These are phyloP conservation scores for Caenorhabditis parvicauda DNA, from an alignment of 2,888 invertebrate species.

Conservation along the genomic window DNA sequence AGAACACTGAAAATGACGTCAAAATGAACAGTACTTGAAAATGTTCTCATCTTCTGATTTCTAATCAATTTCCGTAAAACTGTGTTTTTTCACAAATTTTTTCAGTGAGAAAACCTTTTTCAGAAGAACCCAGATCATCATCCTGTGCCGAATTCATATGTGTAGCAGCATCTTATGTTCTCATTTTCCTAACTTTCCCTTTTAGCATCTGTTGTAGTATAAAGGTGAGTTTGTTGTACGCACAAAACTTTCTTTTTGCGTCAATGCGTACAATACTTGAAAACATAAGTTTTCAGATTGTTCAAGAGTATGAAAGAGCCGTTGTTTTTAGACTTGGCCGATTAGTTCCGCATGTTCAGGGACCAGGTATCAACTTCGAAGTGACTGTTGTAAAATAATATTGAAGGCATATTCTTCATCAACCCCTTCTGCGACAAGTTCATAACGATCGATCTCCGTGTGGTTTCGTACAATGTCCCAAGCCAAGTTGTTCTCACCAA, in stretches of 20 bases:
- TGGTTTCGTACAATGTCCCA: conserved; percentile 91
- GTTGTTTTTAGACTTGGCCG: conserved; percentile 84
- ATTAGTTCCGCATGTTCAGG: conserved; percentile 74
- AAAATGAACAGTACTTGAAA: too few relatives aligned
- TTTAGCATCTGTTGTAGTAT: conserved; percentile 49
- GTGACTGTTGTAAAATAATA: background rate
- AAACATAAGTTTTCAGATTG: conserved; percentile 29
- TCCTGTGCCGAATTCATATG: conserved; percentile 20
- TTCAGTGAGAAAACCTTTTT: background rate
- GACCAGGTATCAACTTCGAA: conserved; percentile 64
- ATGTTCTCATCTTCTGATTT: too few relatives aligned
- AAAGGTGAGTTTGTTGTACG: conserved; percentile 34
- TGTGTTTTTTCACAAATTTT: too few relatives aligned
- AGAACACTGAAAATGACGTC: too few relatives aligned
- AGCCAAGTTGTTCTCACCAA: conserved; percentile 81
- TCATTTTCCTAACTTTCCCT: conserved; percentile 56
- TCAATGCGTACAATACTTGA: background rate
- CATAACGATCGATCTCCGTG: conserved; percentile 82
- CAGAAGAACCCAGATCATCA: background rate
- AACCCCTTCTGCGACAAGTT: conserved; percentile 70
- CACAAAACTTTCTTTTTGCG: background rate
- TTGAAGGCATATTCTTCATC: conserved; percentile 67
- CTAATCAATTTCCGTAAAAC: too few relatives aligned
- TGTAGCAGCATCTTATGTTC: conserved; percentile 24
- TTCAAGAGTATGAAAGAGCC: conserved; percentile 71